A percentile compares a stretch with the other conserved stretches of the same genome.
phyloP scores from a whole-genome alignment of 2,113 vertebrate species.

The Pomatostomus ruficeps region DNA sequence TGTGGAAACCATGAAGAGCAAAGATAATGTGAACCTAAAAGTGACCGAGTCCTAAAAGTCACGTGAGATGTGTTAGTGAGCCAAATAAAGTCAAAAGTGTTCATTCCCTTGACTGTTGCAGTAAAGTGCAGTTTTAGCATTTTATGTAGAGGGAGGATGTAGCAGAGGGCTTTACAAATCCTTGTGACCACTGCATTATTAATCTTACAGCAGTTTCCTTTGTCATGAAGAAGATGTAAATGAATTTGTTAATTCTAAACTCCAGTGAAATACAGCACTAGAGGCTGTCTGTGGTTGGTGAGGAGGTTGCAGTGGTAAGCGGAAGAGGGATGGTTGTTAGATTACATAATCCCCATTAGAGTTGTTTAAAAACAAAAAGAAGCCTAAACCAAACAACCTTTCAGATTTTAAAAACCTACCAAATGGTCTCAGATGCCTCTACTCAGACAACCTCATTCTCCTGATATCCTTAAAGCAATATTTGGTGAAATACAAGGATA shows the following conservation, averaged over 20 bases:
- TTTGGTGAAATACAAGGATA: not conserved
- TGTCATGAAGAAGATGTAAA: not conserved
- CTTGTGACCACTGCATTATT: not conserved
- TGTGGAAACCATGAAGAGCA: not conserved
- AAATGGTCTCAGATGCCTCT: not conserved
- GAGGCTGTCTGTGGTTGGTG: not conserved
- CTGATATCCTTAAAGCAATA: not conserved
- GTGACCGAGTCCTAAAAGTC: not conserved
- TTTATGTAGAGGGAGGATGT: not conserved
- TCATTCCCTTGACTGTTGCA: not conserved
- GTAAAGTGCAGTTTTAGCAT: not conserved
- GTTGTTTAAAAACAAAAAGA: not conserved
- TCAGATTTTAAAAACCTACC: not conserved
- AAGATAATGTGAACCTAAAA: not conserved
- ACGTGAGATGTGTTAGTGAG: rapidly evolving
- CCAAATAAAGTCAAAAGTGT: not conserved
- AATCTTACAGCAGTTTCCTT: not conserved
- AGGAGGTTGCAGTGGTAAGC: not conserved
- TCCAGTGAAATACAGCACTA: not conserved
- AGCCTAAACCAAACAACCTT: not conserved
- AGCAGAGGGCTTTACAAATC: not conserved
- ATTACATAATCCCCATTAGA: not conserved
- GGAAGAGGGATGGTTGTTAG: not conserved
- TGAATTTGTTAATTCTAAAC: not conserved
- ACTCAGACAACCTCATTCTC: not conserved